phyloP scores from a whole-genome alignment of 2,888 invertebrate species.

The Thereva unica region DNA sequence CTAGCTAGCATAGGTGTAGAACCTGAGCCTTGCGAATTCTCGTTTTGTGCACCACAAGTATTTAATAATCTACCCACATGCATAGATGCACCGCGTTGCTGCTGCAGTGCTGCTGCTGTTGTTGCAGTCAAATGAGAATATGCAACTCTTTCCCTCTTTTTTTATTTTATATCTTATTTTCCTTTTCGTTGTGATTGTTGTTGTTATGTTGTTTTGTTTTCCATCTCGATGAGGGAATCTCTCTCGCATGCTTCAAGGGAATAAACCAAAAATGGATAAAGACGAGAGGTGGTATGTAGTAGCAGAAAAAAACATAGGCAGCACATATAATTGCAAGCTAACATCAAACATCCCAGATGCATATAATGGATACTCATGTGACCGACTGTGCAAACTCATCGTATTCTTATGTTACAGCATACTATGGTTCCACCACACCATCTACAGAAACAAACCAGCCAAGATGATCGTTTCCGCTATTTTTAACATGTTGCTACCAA shows the following conservation, averaged over 20 bases:
- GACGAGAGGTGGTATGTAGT: neutral
- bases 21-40: neutral
- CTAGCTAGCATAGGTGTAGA: conserved; percentile 8
- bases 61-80: too few relatives aligned
- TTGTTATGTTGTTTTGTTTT: conserved; percentile 2
- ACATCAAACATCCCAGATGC: conserved; percentile 9
- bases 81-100: too few relatives aligned
- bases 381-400: conserved; percentile 10
- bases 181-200: too few relatives aligned
- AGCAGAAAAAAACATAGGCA: neutral
- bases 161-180: too few relatives aligned
- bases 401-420: conserved; percentile 4
- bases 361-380: conserved; percentile 4
- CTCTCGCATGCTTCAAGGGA: conserved; percentile 16
- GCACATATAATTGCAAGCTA: too few relatives aligned
- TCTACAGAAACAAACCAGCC: too few relatives aligned
- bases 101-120: too few relatives aligned
- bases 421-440: neutral
- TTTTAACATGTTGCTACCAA: conserved; percentile 18
- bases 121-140: conserved; percentile 5
- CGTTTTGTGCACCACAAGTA: too few relatives aligned
- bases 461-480: conserved; percentile 21
- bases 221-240: conserved; percentile 7
- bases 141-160: neutral
- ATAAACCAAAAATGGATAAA: conserved; percentile 29